Evolutionary conservation across 2,113 vertebrate genomes (phyloP).

Genomic region (Trichechus manatus): DNA sequence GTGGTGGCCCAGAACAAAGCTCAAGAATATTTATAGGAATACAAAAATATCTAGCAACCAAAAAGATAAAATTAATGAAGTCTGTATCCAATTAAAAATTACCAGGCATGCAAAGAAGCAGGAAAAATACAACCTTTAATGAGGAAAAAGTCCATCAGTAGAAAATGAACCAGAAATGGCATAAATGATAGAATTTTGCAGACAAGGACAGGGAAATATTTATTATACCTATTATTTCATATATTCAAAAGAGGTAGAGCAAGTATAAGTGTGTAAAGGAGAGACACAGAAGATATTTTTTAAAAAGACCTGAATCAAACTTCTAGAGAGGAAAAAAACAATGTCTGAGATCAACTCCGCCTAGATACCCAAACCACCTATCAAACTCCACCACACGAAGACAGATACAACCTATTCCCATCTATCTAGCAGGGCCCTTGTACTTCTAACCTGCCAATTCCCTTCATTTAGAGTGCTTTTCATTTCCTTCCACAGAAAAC

Average conservation of each 20-base stretch:
- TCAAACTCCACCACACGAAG: background rate
- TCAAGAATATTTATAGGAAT: background rate
- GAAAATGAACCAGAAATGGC: background rate
- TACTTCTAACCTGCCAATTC: background rate
- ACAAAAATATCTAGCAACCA: background rate
- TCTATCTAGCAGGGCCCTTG: background rate
- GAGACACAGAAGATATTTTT: background rate
- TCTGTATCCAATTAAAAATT: background rate
- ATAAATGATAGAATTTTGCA: background rate
- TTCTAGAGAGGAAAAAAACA: background rate
- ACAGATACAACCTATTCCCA: background rate
- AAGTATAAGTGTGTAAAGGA: background rate
- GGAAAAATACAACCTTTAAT: background rate
- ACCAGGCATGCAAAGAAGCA: background rate
- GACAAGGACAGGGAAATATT: background rate
- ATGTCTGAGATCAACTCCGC: background rate
- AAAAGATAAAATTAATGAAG: background rate
- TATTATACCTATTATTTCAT: background rate
- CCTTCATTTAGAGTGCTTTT: background rate
- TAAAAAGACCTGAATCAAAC: background rate
- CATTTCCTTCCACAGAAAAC: background rate
- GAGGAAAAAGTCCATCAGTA: background rate
- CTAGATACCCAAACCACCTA: background rate
- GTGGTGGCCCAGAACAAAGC: background rate
- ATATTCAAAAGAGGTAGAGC: background rate